phyloP scores from a whole-genome alignment of 92 coral and sea anemone genomes.

The Parazoanthus swiftii region DNA sequence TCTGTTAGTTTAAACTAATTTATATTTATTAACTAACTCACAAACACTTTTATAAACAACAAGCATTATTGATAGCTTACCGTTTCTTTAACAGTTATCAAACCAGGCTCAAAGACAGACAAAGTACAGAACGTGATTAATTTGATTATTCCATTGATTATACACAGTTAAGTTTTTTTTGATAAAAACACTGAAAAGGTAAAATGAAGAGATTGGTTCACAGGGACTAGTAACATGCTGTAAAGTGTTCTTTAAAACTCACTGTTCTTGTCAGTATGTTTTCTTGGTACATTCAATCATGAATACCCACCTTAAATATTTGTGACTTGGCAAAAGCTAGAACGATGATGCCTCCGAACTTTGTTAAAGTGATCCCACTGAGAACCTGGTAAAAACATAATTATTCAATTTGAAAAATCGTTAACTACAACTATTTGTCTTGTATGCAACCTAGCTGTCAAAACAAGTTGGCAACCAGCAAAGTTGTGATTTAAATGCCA shows the following conservation, averaged over 20 bases:
- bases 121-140: not conserved
- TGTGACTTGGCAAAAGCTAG: conserved; percentile 90
- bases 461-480: too few species aligned
- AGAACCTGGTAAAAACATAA: conserved; percentile 63
- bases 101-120: not conserved
- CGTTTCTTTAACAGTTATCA: not conserved
- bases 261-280: too few species aligned
- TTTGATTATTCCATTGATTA: too few species aligned
- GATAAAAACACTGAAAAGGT: too few species aligned
- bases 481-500: too few species aligned
- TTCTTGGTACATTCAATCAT: not conserved
- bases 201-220: not conserved
- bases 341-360: conserved; percentile 92
- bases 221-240: not conserved
- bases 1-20: not conserved
- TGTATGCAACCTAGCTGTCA: too few species aligned
- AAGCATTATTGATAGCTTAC: not conserved
- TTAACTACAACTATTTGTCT: not conserved
- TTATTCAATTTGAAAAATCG: not conserved
- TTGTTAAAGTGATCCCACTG: conserved; percentile 94
- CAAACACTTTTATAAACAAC: not conserved
- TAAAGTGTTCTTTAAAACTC: not conserved
- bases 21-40: not conserved
- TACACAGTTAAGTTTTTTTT: too few species aligned
- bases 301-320: conserved; percentile 81